phyloP scores from a whole-genome alignment of 1,140 invertebrate species.

The Meloidogyne hapla region DNA sequence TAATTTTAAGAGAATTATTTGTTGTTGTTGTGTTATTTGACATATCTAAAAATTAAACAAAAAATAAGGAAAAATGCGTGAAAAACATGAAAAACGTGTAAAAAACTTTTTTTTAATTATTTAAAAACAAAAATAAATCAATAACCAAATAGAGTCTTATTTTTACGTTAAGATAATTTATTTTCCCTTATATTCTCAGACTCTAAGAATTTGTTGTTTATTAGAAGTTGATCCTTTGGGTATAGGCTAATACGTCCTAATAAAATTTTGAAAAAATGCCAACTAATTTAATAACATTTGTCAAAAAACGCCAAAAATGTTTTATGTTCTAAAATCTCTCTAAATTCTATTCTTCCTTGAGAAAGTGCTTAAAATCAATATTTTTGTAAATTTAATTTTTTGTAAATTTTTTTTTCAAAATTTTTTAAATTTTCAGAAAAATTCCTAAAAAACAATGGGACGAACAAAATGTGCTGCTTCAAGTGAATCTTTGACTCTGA shows the following conservation, averaged over 20 bases:
- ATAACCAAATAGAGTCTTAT: too few species aligned
- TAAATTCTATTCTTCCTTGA: neutral
- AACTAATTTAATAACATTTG: neutral
- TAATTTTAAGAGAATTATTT: neutral
- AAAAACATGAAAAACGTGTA: too few species aligned
- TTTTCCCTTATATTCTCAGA: too few species aligned
- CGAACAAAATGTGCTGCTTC: constrained; percentile 50
- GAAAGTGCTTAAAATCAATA: neutral
- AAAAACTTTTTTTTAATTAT: too few species aligned
- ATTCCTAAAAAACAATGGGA: constrained; percentile 46
- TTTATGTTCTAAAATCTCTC: neutral
- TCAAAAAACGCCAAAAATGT: neutral
- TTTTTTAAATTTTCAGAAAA: neutral
- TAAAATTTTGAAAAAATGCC: neutral
- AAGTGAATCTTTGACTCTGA: constrained; percentile 35
- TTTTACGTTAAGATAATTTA: too few species aligned
- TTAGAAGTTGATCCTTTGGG: neutral
- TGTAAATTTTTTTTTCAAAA: neutral
- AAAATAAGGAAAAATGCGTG: neutral
- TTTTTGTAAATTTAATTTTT: neutral
- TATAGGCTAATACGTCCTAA: neutral
- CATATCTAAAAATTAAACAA: neutral
- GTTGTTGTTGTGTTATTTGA: neutral
- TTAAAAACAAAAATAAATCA: too few species aligned
- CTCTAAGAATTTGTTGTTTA: neutral